A percentile compares a stretch with the other conserved stretches of the same genome.
Conservation (phyloP, 2,113 vertebrate species). For the Pithys albifrons region DNA sequence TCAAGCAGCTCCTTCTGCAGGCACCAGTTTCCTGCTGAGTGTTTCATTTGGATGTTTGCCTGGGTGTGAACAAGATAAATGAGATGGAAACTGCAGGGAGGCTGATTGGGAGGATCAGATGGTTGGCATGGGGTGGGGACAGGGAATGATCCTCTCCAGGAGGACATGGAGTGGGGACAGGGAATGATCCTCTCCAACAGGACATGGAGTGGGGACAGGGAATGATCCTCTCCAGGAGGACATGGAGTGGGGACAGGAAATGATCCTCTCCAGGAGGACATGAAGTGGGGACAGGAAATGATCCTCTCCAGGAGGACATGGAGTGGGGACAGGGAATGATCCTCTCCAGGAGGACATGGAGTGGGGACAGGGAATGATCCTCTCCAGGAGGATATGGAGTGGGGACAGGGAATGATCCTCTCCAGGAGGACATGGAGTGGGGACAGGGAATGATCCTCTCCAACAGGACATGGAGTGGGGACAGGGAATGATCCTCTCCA, state of each 20-base stretch:
- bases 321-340: neutral
- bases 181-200: neutral
- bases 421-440: neutral
- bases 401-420: neutral
- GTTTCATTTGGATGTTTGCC: slow-evolving; percentile 30
- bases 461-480: neutral
- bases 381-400: neutral
- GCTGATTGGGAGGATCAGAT: slow-evolving; percentile 1
- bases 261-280: neutral
- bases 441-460: neutral
- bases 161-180: neutral
- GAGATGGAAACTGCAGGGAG: neutral
- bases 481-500: neutral
- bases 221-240: too few species aligned
- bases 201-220: neutral
- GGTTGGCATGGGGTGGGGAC: neutral
- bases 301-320: too few species aligned
- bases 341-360: neutral
- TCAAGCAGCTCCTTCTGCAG: neutral
- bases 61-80: neutral
- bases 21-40: neutral
- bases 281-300: neutral
- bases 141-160: neutral
- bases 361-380: neutral
- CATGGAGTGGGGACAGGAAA: neutral